These are phyloP conservation scores for Lithophane socia DNA, from an alignment of 2,888 invertebrate genomes.

Conservation along the genomic window DNA sequence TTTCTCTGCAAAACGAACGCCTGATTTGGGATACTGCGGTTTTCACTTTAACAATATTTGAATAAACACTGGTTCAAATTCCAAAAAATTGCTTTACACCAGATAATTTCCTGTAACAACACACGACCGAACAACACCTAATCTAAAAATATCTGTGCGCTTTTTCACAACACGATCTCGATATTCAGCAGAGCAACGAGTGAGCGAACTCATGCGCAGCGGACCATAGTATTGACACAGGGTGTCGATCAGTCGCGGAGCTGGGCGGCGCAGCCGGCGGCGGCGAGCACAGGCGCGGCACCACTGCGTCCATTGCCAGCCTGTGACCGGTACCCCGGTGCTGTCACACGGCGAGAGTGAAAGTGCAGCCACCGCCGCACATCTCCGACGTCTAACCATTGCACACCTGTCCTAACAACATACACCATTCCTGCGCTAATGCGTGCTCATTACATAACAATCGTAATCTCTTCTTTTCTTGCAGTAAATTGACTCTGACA, in stretches of 20 bases:
- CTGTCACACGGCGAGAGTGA: conserved; percentile 86
- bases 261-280: conserved; percentile 79
- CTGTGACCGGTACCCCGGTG: conserved; percentile 69
- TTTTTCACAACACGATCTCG: conserved; percentile 81
- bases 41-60: conserved; percentile 63
- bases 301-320: conserved; percentile 75
- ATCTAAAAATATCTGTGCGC: conserved; percentile 77
- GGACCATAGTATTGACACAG: conserved; percentile 81
- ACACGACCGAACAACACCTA: conserved; percentile 72
- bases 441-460: conserved; percentile 73
- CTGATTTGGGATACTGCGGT: conserved; percentile 70
- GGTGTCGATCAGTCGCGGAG: conserved; percentile 77
- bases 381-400: conserved; percentile 77
- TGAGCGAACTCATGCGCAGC: conserved; percentile 78
- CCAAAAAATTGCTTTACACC: conserved; percentile 41
- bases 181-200: conserved; percentile 81
- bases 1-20: conserved; percentile 78
- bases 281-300: conserved; percentile 83
- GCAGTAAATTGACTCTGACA: conserved; percentile 43
- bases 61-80: conserved; percentile 40
- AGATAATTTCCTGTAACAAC: conserved; percentile 67
- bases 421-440: conserved; percentile 74
- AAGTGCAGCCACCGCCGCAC: conserved; percentile 84
- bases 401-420: conserved; percentile 81
- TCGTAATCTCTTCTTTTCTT: conserved; percentile 71